Conservation (phyloP, 2,797 vertebrate genomes). For the Streptopelia turtur region DNA sequence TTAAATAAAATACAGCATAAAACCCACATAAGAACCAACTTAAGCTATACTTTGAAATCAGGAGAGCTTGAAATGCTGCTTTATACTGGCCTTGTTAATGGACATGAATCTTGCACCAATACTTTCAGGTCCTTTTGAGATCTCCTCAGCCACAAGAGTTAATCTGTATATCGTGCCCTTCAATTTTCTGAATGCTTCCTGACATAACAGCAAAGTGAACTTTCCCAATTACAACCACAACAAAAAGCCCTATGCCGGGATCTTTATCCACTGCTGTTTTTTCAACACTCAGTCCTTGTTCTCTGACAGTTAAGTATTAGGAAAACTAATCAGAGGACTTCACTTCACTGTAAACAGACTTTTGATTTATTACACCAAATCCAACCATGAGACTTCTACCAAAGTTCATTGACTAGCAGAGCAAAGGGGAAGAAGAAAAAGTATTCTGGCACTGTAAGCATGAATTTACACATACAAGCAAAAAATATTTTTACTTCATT, state of each 20-base stretch:
- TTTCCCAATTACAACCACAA: not conserved
- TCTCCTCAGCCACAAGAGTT: not conserved
- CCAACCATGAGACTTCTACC: not conserved
- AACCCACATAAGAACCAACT: not conserved
- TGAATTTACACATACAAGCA: not conserved
- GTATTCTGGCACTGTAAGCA: not conserved
- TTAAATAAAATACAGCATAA: not conserved
- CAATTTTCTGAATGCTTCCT: not conserved
- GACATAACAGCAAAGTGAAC: not conserved
- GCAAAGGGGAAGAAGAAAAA: not conserved
- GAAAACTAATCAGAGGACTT: slow-evolving; percentile 6
- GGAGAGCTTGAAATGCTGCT: not conserved
- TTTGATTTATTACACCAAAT: slow-evolving; percentile 25
- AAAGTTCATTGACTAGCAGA: not conserved
- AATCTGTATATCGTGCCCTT: not conserved
- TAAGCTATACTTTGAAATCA: not conserved
- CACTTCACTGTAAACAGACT: slow-evolving; percentile 1
- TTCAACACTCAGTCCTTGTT: not conserved
- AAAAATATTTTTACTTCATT: not conserved
- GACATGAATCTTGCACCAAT: not conserved
- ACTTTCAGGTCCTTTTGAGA: not conserved
- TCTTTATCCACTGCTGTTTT: not conserved
- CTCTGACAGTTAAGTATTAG: slow-evolving; percentile 5
- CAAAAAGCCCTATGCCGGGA: not conserved
- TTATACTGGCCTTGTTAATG: fast-evolving